A percentile compares a stretch with the other conserved stretches of the same genome.
These are phyloP conservation scores for Perognathus longimembris DNA, from an alignment of 2,113 vertebrate genomes.

Conservation along the genomic window DNA sequence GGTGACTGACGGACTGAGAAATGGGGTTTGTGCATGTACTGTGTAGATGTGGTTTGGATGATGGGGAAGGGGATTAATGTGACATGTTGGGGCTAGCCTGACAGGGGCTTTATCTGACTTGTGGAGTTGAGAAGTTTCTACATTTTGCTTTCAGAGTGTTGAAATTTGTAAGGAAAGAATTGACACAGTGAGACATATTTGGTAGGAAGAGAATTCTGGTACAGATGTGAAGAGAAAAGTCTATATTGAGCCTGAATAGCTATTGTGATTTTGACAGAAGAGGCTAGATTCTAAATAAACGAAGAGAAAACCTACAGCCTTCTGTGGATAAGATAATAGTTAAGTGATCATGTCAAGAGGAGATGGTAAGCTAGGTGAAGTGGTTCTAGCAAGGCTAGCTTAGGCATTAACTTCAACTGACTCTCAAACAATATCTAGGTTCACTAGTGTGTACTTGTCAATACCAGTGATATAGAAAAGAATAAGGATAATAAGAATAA, in stretches of 20 bases:
- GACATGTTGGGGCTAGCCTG: not conserved
- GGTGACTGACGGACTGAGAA: not conserved
- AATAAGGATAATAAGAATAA: too few species aligned
- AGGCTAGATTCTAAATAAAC: not conserved
- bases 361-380: too few species aligned
- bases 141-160: conserved; percentile 45
- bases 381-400: too few species aligned
- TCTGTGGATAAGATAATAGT: not conserved
- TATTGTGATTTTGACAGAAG: not conserved
- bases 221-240: not conserved
- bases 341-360: not conserved
- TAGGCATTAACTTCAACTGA: too few species aligned
- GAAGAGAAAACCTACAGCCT: not conserved
- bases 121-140: conserved; percentile 31
- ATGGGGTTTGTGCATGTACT: not conserved
- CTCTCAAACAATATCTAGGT: too few species aligned
- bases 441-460: too few species aligned
- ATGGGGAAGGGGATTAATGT: not conserved
- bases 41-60: conserved; percentile 19
- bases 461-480: too few species aligned
- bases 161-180: conserved; percentile 44
- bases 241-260: not conserved
- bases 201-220: conserved; percentile 33
- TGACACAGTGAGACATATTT: conserved; percentile 8
- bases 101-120: not conserved